Conservation (phyloP, 2,113 vertebrate genomes). For the Panthera leo region DNA sequence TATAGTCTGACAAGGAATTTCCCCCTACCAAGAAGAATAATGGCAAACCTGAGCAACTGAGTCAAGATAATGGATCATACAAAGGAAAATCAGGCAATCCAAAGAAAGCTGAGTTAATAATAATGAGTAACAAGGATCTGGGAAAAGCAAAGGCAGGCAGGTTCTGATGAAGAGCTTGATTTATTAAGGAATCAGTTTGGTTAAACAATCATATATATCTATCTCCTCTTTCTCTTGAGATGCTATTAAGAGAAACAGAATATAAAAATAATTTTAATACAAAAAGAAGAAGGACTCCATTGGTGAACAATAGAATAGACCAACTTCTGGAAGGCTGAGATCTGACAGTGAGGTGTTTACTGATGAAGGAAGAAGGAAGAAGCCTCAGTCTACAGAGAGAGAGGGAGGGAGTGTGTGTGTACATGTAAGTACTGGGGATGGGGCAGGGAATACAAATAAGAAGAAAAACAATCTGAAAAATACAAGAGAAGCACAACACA, state of each 20-base stretch:
- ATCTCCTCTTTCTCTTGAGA: not conserved
- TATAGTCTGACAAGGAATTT: not conserved
- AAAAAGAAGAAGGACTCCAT: not conserved
- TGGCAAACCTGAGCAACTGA: not conserved
- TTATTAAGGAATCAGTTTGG: not conserved
- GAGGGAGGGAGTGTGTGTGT: not conserved
- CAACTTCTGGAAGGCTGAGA: not conserved
- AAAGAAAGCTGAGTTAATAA: not conserved
- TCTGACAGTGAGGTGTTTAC: not conserved
- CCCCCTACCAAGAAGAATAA: not conserved
- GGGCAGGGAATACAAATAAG: not conserved
- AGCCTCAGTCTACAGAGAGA: not conserved
- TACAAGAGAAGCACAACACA: not conserved
- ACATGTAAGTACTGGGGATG: too few relatives aligned
- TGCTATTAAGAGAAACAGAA: not conserved
- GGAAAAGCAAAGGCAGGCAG: not conserved
- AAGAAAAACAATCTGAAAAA: not conserved
- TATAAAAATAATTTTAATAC: not conserved
- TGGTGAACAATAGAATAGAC: not conserved
- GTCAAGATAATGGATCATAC: not conserved
- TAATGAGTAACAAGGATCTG: not conserved
- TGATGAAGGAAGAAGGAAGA: not conserved
- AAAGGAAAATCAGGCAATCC: not conserved
- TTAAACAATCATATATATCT: not conserved
- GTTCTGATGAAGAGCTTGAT: not conserved